These are phyloP conservation scores for Galeruca laticollis DNA, from an alignment of 2,888 invertebrate genomes.

Conservation along the genomic window DNA sequence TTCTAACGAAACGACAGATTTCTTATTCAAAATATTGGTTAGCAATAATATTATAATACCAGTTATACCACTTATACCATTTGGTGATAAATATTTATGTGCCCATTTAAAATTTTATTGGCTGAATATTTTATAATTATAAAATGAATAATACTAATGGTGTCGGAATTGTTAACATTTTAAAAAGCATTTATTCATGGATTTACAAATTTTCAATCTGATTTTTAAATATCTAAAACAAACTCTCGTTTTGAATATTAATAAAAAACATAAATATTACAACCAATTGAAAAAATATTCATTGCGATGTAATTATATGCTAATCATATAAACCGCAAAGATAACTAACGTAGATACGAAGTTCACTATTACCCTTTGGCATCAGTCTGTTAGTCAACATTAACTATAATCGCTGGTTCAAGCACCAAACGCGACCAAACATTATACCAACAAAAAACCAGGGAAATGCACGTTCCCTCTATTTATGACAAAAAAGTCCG, in stretches of 20 bases:
- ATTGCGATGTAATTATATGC: background rate
- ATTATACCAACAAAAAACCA: too few species aligned
- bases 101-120: background rate
- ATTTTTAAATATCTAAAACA: background rate
- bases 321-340: too few species aligned
- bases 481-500: too few species aligned
- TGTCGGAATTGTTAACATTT: background rate
- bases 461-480: too few species aligned
- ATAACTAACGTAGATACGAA: too few species aligned
- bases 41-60: too few species aligned
- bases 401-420: too few species aligned
- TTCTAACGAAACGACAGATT: background rate
- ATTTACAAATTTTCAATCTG: background rate
- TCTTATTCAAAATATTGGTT: background rate
- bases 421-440: too few species aligned
- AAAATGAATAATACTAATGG: background rate
- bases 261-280: background rate
- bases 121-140: background rate
- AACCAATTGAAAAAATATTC: background rate
- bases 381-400: too few species aligned
- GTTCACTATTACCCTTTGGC: too few species aligned
- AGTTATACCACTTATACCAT: background rate
- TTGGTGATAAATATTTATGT: background rate
- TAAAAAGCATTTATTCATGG: constrained; percentile 18
- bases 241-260: background rate